A percentile compares a stretch with the other conserved stretches of the same genome.
phyloP scores from a whole-genome alignment of 1,140 invertebrate genomes.

The Harlomillsia oculata region DNA sequence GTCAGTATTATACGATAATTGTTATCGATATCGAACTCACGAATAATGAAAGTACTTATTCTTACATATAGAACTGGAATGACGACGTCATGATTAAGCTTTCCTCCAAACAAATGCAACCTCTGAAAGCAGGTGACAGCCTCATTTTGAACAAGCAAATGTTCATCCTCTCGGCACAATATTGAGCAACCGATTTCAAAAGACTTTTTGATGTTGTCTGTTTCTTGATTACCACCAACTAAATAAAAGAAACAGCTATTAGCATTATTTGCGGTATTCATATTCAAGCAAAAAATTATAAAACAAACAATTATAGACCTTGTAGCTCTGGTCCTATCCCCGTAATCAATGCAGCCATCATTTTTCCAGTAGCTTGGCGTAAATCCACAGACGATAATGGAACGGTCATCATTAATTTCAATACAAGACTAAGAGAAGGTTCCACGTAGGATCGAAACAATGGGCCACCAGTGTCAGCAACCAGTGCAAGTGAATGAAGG shows the following conservation, averaged over 20 bases:
- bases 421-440: slow-evolving; percentile 73
- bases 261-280: not conserved
- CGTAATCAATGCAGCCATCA: slow-evolving; percentile 87
- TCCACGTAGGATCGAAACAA: slow-evolving; percentile 98
- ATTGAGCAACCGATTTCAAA: slow-evolving; percentile 63
- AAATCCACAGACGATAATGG: slow-evolving; percentile 84
- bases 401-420: slow-evolving; percentile 80
- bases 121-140: slow-evolving; percentile 93
- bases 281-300: not conserved
- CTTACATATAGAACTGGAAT: slow-evolving; percentile 89
- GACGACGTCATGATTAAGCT: slow-evolving; percentile 83
- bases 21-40: slow-evolving; percentile 2
- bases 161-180: slow-evolving; percentile 74
- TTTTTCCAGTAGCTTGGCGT: slow-evolving; percentile 87
- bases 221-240: slow-evolving; percentile 36
- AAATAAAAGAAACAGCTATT: slow-evolving; percentile 33
- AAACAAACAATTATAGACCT: slow-evolving; percentile 45
- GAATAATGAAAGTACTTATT: slow-evolving; percentile 34
- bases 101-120: slow-evolving; percentile 89
- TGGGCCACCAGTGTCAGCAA: slow-evolving; percentile 94
- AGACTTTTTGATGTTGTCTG: slow-evolving; percentile 29
- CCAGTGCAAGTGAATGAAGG: slow-evolving; percentile 83
- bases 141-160: slow-evolving; percentile 85
- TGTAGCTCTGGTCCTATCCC: slow-evolving; percentile 95
- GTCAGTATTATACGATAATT: slow-evolving; percentile 18